Evolutionary conservation across 2,797 vertebrate genomes (phyloP).

Genomic region (Poecilia velifera): DNA sequence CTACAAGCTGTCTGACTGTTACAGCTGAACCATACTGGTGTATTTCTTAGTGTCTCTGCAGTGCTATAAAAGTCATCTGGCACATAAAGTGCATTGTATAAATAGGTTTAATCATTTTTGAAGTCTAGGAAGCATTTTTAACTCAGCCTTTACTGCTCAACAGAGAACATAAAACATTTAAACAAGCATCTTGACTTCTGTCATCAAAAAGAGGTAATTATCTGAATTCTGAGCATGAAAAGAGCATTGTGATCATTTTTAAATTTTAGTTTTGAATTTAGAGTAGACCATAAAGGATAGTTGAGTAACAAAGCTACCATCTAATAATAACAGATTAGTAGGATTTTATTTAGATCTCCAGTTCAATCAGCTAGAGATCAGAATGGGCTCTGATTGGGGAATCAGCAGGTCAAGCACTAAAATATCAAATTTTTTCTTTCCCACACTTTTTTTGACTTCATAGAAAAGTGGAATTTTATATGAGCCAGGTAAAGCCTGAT

Average conservation of each 20-base stretch:
- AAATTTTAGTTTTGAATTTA: neutral
- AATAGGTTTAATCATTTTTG: conserved; percentile 21
- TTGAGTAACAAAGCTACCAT: neutral
- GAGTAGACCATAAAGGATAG: neutral
- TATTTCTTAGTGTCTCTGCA: conserved; percentile 30
- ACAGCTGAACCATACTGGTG: neutral
- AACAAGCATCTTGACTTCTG: neutral
- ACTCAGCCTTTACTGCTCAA: conserved; percentile 5
- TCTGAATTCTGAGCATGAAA: neutral
- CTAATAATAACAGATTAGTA: neutral
- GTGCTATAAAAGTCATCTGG: conserved; percentile 36
- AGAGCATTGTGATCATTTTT: neutral
- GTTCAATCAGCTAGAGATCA: neutral
- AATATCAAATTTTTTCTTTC: neutral
- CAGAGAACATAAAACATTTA: conserved; percentile 1
- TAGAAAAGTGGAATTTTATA: neutral
- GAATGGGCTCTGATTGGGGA: neutral
- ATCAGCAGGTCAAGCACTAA: neutral
- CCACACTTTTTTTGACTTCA: neutral
- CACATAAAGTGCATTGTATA: conserved; percentile 23
- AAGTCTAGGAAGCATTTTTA: conserved; percentile 8
- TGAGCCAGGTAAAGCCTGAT: neutral
- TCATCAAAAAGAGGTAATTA: neutral
- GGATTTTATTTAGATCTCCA: neutral
- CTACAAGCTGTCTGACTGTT: conserved; percentile 6